Conservation (phyloP, 2,888 invertebrate species). For the Pristionchus japonicus region DNA sequence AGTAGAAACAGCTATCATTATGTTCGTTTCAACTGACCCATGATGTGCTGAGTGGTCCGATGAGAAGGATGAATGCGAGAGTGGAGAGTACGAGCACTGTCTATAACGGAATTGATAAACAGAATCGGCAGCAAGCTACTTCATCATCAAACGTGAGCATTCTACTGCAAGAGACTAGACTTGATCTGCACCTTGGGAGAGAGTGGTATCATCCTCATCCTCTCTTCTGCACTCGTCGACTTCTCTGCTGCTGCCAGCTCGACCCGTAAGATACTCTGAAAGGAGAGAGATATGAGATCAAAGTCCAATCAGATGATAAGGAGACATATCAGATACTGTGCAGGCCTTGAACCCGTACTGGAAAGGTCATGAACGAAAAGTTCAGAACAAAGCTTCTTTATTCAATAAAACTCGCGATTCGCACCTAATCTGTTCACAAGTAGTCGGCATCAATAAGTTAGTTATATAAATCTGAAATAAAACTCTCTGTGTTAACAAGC, state of each 20-base stretch:
- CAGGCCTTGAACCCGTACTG: background rate
- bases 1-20: too few relatives aligned
- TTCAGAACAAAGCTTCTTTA: background rate
- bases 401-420: slow-evolving; percentile 16
- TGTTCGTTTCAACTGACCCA: slow-evolving; percentile 38
- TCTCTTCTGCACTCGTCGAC: background rate
- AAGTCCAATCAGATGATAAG: background rate
- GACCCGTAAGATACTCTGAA: background rate
- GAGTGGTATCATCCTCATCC: background rate
- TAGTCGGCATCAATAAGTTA: background rate
- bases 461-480: slow-evolving; percentile 15
- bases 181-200: background rate
- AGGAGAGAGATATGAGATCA: background rate
- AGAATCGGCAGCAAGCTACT: background rate
- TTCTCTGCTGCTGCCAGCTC: slow-evolving; percentile 30
- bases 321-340: background rate
- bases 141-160: background rate
- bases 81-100: background rate
- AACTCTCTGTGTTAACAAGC: slow-evolving; percentile 17
- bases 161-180: too few relatives aligned
- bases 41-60: background rate
- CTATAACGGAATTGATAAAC: background rate
- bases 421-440: slow-evolving; percentile 28
- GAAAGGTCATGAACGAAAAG: background rate
- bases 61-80: background rate